A percentile compares a stretch with the other conserved stretches of the same genome.
Conservation (phyloP, 2,113 vertebrate species). For the Athene cunicularia region DNA sequence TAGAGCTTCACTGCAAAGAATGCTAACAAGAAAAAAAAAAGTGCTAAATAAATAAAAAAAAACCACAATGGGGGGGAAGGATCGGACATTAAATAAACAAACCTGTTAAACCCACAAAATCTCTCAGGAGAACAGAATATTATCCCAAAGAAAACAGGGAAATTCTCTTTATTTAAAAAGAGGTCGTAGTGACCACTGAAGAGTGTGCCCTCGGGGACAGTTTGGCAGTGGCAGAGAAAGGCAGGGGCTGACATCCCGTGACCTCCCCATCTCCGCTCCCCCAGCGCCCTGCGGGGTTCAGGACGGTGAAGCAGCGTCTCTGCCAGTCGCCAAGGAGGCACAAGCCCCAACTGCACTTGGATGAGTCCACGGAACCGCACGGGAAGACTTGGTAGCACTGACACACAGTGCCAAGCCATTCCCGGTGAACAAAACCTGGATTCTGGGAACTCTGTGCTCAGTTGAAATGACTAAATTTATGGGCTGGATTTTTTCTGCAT, state of each 20-base stretch:
- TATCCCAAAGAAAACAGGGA: background rate
- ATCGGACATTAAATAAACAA: background rate
- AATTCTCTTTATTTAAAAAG: background rate
- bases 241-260: accelerated
- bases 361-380: accelerated
- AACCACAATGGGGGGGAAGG: background rate
- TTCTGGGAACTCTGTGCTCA: background rate
- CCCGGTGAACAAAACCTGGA: accelerated
- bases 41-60: background rate
- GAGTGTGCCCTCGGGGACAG: background rate
- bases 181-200: background rate
- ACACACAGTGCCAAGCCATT: no score
- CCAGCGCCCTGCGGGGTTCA: background rate
- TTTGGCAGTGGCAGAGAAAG: background rate
- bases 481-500: background rate
- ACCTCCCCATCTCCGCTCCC: background rate
- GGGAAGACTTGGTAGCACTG: background rate
- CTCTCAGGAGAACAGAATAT: background rate
- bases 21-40: background rate
- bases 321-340: background rate
- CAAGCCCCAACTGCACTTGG: background rate
- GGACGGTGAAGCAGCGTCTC: background rate
- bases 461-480: background rate
- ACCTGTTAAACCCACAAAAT: background rate
- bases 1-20: background rate